phyloP scores from a whole-genome alignment of 2,113 vertebrate genomes.

The Pelvicachromis taeniatus region DNA sequence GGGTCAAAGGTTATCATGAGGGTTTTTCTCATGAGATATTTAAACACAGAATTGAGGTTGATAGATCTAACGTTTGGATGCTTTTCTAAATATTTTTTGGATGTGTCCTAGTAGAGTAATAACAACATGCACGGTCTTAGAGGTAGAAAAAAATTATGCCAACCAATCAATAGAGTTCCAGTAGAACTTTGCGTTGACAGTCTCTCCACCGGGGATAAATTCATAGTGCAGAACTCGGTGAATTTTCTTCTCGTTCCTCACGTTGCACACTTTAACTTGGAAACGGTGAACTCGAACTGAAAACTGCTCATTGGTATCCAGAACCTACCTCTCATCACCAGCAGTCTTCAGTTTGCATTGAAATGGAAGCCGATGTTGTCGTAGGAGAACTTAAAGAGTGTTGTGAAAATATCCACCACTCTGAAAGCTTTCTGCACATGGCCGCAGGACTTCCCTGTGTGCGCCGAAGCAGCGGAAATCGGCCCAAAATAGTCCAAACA shows the following conservation, averaged over 20 bases:
- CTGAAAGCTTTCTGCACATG: background rate
- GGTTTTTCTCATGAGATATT: background rate
- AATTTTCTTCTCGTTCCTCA: background rate
- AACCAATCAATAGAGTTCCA: no score
- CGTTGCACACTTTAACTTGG: background rate
- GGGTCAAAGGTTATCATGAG: background rate
- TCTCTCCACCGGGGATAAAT: no score
- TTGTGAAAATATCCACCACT: background rate
- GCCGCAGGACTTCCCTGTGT: background rate
- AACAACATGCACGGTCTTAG: background rate
- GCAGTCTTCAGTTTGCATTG: background rate
- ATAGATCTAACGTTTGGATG: background rate
- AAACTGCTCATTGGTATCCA: background rate
- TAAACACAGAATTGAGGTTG: background rate
- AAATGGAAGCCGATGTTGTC: background rate
- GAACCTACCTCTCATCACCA: background rate
- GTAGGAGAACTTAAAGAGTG: background rate
- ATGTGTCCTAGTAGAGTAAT: background rate
- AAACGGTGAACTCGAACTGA: background rate
- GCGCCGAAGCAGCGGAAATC: background rate
- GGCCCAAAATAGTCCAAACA: background rate
- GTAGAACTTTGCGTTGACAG: no score
- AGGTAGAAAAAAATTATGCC: background rate
- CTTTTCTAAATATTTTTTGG: background rate
- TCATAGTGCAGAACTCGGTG: no score